Base-by-base conservation (phyloP, 2,888 invertebrate species). In the Ashinkailepas kermadecensis region DNA sequence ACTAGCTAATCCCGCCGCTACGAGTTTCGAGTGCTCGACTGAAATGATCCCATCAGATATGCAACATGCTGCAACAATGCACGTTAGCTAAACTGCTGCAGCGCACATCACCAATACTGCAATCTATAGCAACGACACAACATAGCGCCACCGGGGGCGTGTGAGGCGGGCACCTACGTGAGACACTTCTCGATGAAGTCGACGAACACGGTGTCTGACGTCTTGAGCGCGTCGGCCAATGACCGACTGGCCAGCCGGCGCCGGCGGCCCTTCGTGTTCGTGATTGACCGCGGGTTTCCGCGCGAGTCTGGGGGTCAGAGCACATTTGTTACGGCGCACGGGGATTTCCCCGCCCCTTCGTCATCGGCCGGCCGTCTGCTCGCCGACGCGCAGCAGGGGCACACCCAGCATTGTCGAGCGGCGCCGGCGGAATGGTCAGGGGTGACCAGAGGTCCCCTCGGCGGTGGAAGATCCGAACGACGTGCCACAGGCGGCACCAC, bases 251-350 rank as follows among this genome's bases (percentile, higher is more conserved):
- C 95, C 0, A 97, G 96, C 86, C 94, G 90, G 81, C 97, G 91
- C 89, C 96, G 96, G 85, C 95, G 92, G 1, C 97, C 96, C 88
- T 97, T 97, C 84, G 95, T 95, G 88, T 97, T 97, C 70, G 95
- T 95, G 86, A 95, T 92, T 87, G 93, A 94, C 83, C 97, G 92
- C 7, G 97, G 97, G 85, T 93, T 92, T 85, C 96, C 96, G 87
- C 95, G 94, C 65, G 96, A 95, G 89, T 95, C 95, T 94, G 88
- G n/a, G 87, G 86, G 83, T 39, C 83, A 81, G 81, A 80, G 70
- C 78, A 65, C 82, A 59, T 59, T 82, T 80, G 70, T 25, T 25
- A 67, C 25, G 78, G 59, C n/a, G 58, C 39, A 64, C n/a, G 23
- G 54, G 59, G 12, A 59, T 11, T 59, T 2, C 59, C 1, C 59